Conservation (phyloP, 2,113 vertebrate genomes). For the Periophthalmodon schlosseri region DNA sequence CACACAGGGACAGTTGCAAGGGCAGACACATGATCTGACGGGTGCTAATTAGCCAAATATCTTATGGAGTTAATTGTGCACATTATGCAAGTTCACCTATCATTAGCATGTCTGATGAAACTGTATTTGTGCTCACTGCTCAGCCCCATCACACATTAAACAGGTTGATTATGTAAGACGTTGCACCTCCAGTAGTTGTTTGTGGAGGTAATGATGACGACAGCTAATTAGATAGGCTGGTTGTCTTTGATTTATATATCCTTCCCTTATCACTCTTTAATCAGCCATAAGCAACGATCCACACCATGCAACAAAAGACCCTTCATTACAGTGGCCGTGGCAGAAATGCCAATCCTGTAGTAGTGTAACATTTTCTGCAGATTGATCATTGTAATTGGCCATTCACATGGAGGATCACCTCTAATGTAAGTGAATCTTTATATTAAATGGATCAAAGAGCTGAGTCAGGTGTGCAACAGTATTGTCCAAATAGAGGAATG, state of each 20-base stretch:
- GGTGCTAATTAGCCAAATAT: not conserved
- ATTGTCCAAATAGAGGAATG: not conserved
- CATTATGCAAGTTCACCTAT: not conserved
- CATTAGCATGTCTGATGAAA: conserved; percentile 2
- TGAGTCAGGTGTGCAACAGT: conserved; percentile 25
- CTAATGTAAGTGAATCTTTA: conserved; percentile 32
- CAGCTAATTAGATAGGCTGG: conserved; percentile 75
- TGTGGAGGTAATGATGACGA: conserved; percentile 65
- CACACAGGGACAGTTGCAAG: not conserved
- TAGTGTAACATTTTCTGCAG: conserved; percentile 65
- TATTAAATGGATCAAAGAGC: conserved; percentile 9
- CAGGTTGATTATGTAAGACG: conserved; percentile 59
- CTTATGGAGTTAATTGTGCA: not conserved
- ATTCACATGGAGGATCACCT: conserved; percentile 37
- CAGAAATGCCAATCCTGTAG: conserved; percentile 51
- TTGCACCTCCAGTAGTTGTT: conserved; percentile 61
- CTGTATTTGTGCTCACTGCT: conserved; percentile 8
- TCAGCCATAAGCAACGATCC: conserved; percentile 72
- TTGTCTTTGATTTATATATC: conserved; percentile 76
- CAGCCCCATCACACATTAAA: conserved; percentile 41
- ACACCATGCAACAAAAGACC: conserved; percentile 59
- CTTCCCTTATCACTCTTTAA: conserved; percentile 68
- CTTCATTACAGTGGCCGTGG: conserved; percentile 73
- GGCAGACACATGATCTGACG: not conserved
- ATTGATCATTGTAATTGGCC: conserved; percentile 71